These are phyloP conservation scores for Takifugu bimaculatus DNA, from an alignment of 2,113 vertebrate genomes.

Conservation along the genomic window DNA sequence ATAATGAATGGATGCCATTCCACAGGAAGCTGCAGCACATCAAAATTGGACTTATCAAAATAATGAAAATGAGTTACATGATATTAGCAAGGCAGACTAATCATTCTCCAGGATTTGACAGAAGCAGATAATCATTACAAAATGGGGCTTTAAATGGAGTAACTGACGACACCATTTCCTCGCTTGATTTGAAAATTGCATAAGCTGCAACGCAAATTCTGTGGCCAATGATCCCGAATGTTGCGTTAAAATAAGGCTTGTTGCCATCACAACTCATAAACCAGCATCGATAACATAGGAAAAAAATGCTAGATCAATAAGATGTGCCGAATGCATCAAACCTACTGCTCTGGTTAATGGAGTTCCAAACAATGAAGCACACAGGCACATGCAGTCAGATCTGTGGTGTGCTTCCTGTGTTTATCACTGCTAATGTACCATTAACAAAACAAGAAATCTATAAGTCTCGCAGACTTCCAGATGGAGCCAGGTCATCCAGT, in stretches of 20 bases:
- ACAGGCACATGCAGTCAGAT: neutral
- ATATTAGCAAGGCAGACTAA: constrained; percentile 95
- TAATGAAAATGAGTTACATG: constrained; percentile 97
- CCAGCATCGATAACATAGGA: neutral
- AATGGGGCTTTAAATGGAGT: constrained; percentile 94
- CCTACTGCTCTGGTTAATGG: too few species aligned
- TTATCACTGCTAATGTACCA: neutral
- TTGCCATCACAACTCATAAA: constrained; percentile 16
- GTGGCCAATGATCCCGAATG: constrained; percentile 16
- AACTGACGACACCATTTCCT: constrained; percentile 92
- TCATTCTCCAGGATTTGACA: constrained; percentile 96
- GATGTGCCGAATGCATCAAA: neutral
- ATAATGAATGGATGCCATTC: constrained; percentile 83
- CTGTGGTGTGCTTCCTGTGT: neutral
- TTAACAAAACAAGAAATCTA: neutral
- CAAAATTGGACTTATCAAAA: constrained; percentile 95
- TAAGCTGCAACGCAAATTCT: constrained; percentile 56
- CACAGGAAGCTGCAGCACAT: constrained; percentile 94
- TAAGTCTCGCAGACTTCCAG: neutral
- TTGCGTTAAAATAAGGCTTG: constrained; percentile 25
- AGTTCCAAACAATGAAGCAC: neutral
- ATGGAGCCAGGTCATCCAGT: constrained; percentile 14
- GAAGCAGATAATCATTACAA: constrained; percentile 94
- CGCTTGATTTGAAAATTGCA: constrained; percentile 78
- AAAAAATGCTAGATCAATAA: neutral